These are phyloP conservation scores for Pseudorhiza aurosa DNA, from an alignment of 30 jellyfish, hydroid and myxozoan genomes.

Conservation along the genomic window DNA sequence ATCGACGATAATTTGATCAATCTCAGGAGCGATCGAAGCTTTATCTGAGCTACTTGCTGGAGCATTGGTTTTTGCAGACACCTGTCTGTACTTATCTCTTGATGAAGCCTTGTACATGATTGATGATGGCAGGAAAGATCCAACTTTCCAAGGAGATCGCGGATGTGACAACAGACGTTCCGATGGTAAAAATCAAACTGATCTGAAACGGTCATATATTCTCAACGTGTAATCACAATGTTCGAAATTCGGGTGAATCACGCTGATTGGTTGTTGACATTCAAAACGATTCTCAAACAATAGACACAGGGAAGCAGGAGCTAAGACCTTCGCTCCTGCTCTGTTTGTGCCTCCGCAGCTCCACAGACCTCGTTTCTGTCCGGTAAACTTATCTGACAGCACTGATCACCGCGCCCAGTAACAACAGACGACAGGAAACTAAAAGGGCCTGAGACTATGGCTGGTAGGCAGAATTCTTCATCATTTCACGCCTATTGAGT, in stretches of 20 bases:
- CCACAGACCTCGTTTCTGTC: too few species aligned
- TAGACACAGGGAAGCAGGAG: conserved; percentile 43
- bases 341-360: not conserved
- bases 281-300: conserved; percentile 1
- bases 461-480: not conserved
- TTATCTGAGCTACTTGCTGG: conserved; percentile 5
- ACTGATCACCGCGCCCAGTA: too few species aligned
- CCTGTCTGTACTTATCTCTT: conserved; percentile 47
- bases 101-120: conserved; percentile 60
- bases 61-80: conserved; percentile 25
- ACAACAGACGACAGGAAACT: not conserved
- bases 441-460: not conserved
- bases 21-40: conserved; percentile 48
- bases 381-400: too few species aligned
- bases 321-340: too few species aligned
- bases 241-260: conserved; percentile 60
- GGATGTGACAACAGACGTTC: not conserved
- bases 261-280: conserved; percentile 57
- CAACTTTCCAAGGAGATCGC: not conserved
- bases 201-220: not conserved
- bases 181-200: not conserved
- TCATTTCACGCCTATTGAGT: too few species aligned
- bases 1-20: conserved; percentile 64
- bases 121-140: not conserved
- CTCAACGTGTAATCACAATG: conserved; percentile 28